phyloP scores from a whole-genome alignment of 2,797 vertebrate genomes.

The Chelonia mydas region DNA sequence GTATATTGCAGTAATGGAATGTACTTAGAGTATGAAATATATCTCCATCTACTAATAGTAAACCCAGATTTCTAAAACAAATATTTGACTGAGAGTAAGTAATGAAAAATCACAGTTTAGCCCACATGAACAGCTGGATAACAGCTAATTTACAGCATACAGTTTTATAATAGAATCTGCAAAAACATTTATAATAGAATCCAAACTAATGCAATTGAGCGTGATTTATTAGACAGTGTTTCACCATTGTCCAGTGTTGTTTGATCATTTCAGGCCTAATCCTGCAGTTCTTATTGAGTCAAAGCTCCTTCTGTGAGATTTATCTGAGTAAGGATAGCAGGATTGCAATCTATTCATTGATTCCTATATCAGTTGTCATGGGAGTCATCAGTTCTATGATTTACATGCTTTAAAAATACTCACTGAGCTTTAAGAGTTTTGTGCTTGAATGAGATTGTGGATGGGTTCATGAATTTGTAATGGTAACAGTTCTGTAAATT shows the following conservation, averaged over 20 bases:
- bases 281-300: background rate
- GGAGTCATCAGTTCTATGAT: background rate
- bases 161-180: background rate
- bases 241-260: background rate
- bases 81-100: background rate
- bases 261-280: background rate
- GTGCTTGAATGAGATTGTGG: background rate
- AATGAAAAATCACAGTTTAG: background rate
- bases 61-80: background rate
- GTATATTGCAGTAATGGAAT: background rate
- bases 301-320: background rate
- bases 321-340: background rate
- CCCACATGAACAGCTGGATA: background rate
- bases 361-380: accelerated
- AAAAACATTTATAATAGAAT: background rate
- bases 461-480: background rate
- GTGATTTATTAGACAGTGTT: background rate
- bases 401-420: background rate
- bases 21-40: background rate
- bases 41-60: background rate
- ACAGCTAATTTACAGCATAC: background rate
- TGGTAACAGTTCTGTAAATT: accelerated
- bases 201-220: accelerated
- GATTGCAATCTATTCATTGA: background rate
- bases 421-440: background rate